Conservation (phyloP, 2,113 vertebrate genomes). For the Carettochelys insculpta region DNA sequence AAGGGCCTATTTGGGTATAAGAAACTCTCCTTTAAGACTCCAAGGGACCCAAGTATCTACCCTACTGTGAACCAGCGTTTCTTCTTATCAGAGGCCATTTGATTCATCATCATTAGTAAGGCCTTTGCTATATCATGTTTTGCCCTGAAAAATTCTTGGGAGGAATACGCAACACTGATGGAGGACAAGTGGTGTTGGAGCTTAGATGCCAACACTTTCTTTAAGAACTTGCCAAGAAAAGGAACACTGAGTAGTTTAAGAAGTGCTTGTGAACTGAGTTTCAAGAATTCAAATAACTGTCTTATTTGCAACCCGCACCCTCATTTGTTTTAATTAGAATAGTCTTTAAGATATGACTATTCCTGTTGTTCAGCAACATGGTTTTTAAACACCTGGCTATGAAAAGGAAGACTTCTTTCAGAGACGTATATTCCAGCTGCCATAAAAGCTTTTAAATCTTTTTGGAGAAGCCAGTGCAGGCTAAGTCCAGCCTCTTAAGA, state of each 20-base stretch:
- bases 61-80: neutral
- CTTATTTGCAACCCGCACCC: neutral
- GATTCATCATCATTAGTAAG: neutral
- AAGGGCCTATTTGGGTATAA: neutral
- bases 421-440: neutral
- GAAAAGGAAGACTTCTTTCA: neutral
- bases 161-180: fast-evolving
- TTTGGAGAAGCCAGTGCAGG: neutral
- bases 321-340: neutral
- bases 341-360: neutral
- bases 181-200: neutral
- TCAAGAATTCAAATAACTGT: neutral
- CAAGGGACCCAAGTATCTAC: neutral
- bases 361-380: neutral
- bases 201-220: neutral
- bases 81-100: neutral
- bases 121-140: neutral
- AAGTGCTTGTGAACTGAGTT: neutral
- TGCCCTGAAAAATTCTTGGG: fast-evolving
- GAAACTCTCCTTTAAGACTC: neutral
- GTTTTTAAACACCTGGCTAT: conserved; percentile 14
- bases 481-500: neutral
- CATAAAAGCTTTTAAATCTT: conserved; percentile 67
- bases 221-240: neutral
- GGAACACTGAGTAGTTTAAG: neutral